Evolutionary conservation across 2,113 vertebrate species (phyloP).

Genomic region (Sterna hirundo): DNA sequence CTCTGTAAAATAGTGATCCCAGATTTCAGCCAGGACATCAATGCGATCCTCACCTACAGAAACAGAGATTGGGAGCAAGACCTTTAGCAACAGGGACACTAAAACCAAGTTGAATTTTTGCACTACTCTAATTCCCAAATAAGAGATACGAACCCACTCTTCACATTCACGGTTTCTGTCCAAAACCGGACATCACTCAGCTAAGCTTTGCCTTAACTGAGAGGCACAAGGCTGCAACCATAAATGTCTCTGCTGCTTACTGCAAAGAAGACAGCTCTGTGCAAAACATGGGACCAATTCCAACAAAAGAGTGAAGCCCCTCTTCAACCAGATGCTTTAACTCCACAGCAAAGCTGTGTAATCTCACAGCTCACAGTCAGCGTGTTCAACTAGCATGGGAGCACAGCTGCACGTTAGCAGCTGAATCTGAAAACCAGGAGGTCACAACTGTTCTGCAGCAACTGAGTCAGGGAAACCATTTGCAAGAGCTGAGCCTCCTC

Average conservation of each 20-base stretch:
- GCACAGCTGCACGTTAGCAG: accelerated
- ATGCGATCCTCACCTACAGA: constrained; percentile 83
- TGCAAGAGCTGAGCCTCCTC: not conserved
- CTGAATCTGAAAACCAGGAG: not conserved
- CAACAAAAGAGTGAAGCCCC: not conserved
- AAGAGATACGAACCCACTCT: not conserved
- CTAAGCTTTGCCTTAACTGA: not conserved
- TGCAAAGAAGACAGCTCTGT: not conserved
- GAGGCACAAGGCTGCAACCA: not conserved
- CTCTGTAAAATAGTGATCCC: constrained; percentile 92
- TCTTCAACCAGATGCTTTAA: not conserved
- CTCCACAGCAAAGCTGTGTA: not conserved
- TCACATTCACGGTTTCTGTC: not conserved
- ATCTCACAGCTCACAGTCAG: not conserved
- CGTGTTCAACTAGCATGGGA: not conserved
- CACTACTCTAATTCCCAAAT: not conserved
- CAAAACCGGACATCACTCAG: not conserved
- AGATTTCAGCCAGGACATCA: constrained; percentile 83
- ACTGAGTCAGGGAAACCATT: not conserved
- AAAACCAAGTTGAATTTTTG: not conserved
- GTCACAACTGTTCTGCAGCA: not conserved
- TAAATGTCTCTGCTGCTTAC: not conserved
- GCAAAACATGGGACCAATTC: not conserved
- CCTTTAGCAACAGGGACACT: not conserved
- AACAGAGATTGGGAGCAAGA: not conserved